phyloP scores from a whole-genome alignment of 2,888 invertebrate genomes.

The Andrena minutula region DNA sequence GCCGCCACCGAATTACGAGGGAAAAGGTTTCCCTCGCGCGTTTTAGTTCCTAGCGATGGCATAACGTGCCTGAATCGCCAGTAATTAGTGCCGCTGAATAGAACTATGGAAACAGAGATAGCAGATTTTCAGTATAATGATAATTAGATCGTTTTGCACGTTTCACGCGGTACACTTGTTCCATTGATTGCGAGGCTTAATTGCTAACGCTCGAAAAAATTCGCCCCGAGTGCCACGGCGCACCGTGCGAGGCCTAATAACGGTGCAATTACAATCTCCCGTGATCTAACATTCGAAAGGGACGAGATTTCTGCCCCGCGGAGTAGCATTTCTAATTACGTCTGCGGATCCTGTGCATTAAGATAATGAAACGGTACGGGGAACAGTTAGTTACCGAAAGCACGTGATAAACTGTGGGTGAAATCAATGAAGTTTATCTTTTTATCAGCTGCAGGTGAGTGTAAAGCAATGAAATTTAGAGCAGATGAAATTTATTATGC shows the following conservation, averaged over 20 bases:
- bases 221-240: constrained; percentile 15
- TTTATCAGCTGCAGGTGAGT: too few species aligned
- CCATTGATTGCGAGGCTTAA: constrained; percentile 52
- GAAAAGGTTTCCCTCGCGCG: constrained; percentile 14
- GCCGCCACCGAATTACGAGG: constrained; percentile 16
- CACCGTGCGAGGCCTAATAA: constrained; percentile 23
- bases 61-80: constrained; percentile 56
- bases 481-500: too few species aligned
- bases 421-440: too few species aligned
- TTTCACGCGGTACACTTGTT: constrained; percentile 51
- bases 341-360: neutral
- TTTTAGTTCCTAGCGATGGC: constrained; percentile 34
- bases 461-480: too few species aligned
- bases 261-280: constrained; percentile 8
- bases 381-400: too few species aligned
- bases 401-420: too few species aligned
- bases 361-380: neutral
- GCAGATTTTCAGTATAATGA: constrained; percentile 55
- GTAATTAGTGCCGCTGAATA: constrained; percentile 57
- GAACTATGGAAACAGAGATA: constrained; percentile 53
- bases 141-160: constrained; percentile 58
- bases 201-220: constrained; percentile 40
- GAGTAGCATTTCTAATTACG: neutral
- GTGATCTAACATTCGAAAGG: neutral
- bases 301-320: neutral